Base-by-base conservation (phyloP, 2,113 vertebrate genomes). In the Brachyhypopomus occidentalis region DNA sequence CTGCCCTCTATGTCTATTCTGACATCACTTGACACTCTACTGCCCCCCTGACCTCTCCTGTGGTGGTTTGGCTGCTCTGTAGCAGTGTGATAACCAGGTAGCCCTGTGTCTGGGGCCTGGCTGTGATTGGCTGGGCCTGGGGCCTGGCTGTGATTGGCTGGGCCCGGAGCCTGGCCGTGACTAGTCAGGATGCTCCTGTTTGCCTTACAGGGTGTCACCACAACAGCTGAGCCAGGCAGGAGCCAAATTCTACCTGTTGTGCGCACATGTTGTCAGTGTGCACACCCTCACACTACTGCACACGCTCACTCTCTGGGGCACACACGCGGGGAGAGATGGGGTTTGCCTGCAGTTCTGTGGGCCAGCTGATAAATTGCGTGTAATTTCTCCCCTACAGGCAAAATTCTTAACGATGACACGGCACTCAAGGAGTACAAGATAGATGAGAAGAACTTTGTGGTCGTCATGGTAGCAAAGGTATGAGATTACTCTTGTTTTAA, bases 391-490 rank as follows among this genome's bases (percentile, higher is more conserved):
- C 78, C 88, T 25, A 25, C 88, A 99, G 97, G 97, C 85, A 98
- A 97, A 95, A 98, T 98, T 81, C 95, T 99, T 84, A 96, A 89
- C 81, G 96, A 99, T 95, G 97, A 98, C 83, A 94, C 92, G 8
- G 93, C 94, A 58, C 94, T 99, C 84, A 98, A 97, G 90, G 97
- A 99, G 86, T 98, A 98, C 89, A 97, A 97, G 91, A 99, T 99
- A 76, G 95, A 96, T 81, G 96, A 99, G 91, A 98, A 98, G 92
- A 99, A 96, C 92, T 99, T 99, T 84, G 97, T 98, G 90, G 97
- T 99, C 84, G 94, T 98, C 89, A 98, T 99, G 97, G 96, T 98
- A 89, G 95, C 97, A 90, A 98, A 99, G 94, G 97, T 99, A 86
- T 90, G 83, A 30, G 19, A 45, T 19, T 16, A 12, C 22, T 30